A percentile compares a stretch with the other conserved stretches of the same genome.
Evolutionary conservation across 2,888 invertebrate species (phyloP).

Genomic region (Hesperia comma): DNA sequence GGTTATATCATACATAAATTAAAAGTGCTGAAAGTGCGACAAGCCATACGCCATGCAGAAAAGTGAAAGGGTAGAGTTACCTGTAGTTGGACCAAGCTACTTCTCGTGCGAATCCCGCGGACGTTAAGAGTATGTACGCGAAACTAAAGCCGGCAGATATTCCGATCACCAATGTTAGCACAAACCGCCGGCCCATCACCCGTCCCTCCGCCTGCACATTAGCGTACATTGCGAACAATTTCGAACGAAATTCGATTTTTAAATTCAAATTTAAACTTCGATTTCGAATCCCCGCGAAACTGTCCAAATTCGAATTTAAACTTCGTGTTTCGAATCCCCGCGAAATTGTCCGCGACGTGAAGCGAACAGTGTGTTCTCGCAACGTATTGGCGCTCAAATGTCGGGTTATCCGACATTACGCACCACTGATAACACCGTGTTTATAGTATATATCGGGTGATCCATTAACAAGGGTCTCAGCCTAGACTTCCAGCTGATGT

Average conservation of each 20-base stretch:
- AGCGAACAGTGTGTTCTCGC: constrained; percentile 48
- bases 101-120: constrained; percentile 79
- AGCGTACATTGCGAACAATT: constrained; percentile 42
- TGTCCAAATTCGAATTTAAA: constrained; percentile 31
- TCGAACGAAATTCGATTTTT: constrained; percentile 7
- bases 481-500: no score
- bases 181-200: constrained; percentile 87
- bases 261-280: no score
- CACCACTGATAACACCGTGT: constrained; percentile 33
- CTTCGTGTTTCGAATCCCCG: constrained; percentile 28
- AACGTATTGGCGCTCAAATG: constrained; percentile 41
- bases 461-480: neutral
- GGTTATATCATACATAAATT: neutral
- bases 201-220: constrained; percentile 74
- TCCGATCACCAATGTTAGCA: constrained; percentile 88
- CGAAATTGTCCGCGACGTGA: constrained; percentile 31
- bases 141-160: constrained; percentile 90
- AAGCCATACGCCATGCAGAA: constrained; percentile 43
- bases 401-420: constrained; percentile 20
- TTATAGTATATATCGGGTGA: constrained; percentile 24
- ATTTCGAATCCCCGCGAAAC: constrained; percentile 9
- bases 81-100: constrained; percentile 73
- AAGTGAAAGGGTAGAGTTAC: constrained; percentile 67
- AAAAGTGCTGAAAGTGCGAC: constrained; percentile 37
- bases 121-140: constrained; percentile 88